Evolutionary conservation across 2,888 invertebrate genomes (phyloP), one percentile per base, ranked within the genome.

Genomic region (Tridacna crocea): DNA sequence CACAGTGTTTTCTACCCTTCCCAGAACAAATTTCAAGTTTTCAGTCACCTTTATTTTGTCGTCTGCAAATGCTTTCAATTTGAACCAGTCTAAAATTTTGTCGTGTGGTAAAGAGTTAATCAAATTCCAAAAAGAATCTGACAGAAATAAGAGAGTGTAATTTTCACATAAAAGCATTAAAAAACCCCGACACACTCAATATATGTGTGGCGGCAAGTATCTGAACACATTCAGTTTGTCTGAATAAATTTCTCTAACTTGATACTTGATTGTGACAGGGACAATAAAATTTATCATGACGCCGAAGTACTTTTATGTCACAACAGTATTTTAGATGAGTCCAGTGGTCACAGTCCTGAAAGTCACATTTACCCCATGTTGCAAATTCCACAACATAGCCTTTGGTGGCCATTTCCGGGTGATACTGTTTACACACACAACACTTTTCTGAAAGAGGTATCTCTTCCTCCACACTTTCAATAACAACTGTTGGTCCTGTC

Each of bases 311-410:
- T 70, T 86, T 86, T 2, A 86, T 75, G 66, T 84, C 80, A 74
- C 86, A 86, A 26, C 86, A 86, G 76, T 86, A 82, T 58, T 86
- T 86, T 22, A 86, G 65, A 65, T 86, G 86, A 13, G 86, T 86
- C 86, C 86, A 86, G 36, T 86, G 86, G 22, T 83, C 80, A 66
- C 86, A 86, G 17, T 46, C 46, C n/a, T 77, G 78, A 73, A 66
- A 86, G 63, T 86, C 86, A 82, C 86, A 86, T 75, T 86, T 86
- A 17, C 86, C 86, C 86, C 86, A 86, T 0, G 86, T 86, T 12
- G 83, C 83, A 83, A 86, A 86, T 76, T 86, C 86, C 70, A 84
- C 77, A 15, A 86, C 82, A 80, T 86, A 86, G 12, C 86, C 86
- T 55, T 77, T 82, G 17, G 70, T 74, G 15, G 80, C 80, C 60